A percentile compares a stretch with the other conserved stretches of the same genome.
These are phyloP conservation scores for Liparis tanakae DNA, from an alignment of 2,797 vertebrate species.

Conservation along the genomic window DNA sequence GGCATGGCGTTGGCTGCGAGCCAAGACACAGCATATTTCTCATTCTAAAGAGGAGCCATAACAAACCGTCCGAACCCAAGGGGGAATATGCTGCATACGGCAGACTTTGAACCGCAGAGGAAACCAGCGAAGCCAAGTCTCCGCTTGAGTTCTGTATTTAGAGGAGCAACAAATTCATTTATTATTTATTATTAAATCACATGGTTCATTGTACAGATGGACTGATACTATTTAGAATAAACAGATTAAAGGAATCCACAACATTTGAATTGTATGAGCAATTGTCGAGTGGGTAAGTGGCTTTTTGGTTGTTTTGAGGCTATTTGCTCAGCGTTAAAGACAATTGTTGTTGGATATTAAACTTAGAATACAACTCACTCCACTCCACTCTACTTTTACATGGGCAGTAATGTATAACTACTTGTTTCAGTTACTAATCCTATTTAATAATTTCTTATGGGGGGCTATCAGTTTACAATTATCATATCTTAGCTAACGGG, in stretches of 20 bases:
- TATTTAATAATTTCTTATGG: neutral
- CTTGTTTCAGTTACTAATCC: neutral
- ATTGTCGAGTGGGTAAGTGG: neutral
- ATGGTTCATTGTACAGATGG: neutral
- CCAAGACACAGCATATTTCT: slow-evolving; percentile 36
- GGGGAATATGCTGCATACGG: slow-evolving; percentile 12
- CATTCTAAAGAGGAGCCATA: slow-evolving; percentile 12
- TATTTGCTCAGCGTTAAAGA: neutral
- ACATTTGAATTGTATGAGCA: neutral
- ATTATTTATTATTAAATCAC: neutral
- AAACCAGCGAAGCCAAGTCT: slow-evolving; percentile 7
- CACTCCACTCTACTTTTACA: neutral
- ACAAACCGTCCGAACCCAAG: neutral
- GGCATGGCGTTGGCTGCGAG: slow-evolving; percentile 9
- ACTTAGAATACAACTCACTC: neutral
- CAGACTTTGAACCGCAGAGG: slow-evolving; percentile 13
- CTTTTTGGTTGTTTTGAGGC: neutral
- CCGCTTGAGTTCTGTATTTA: slow-evolving; percentile 8
- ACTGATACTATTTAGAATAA: neutral
- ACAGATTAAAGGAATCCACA: neutral
- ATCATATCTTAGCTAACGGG: neutral
- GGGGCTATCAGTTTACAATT: neutral
- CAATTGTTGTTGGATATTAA: neutral
- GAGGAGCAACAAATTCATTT: neutral
- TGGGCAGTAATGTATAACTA: neutral